Base-by-base conservation (phyloP, 2,797 vertebrate genomes). In the Enteromius viviparus region DNA sequence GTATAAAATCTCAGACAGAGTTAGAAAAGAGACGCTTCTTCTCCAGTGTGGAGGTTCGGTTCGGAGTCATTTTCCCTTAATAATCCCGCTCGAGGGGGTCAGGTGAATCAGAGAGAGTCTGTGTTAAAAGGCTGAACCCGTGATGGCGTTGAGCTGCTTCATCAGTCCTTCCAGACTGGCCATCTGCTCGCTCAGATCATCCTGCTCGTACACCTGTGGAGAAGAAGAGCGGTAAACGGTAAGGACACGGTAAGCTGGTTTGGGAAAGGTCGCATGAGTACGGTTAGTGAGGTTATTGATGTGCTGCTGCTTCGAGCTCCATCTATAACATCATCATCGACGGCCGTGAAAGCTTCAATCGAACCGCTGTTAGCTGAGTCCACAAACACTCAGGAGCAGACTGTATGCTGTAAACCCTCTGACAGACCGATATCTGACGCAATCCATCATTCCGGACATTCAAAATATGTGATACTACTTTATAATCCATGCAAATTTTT, bases 61-160 rank as follows among this genome's bases (percentile, higher is more conserved):
- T 55, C 21, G 29, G 55, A 80, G 26, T 51, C 29, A 47, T 26
- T 75, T 47, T 19, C 55, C 23, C 62, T 32, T 47, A 11, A 4
- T 14, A 1, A 51, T 78, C 78, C 77, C 74, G 21, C 75, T 40
- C n/a, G 62, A 81, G 77, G 64, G 19, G 19, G 37, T 66, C 53
- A 34, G 51, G n/a, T 53, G 80, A 69, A 29, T 76, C 65, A 53
- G 64, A 69, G 71, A 74, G 76, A 45, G 34, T 51, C 60, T 55
- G 26, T 62, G 88, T 95, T 95, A 99, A 94, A 99, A 99, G 88
- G 97, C 97, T 0, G 97, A 98, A 89, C 97, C 97, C 0, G 97
- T 99, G 91, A 99, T 98, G 87, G 97, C 97, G 0, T 99, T 99
- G 75, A 99, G 97, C 88, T 99, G 97, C 92, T 99, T 98, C 97